phyloP scores from a whole-genome alignment of 2,888 invertebrate genomes.

The Pyrrhia umbra region DNA sequence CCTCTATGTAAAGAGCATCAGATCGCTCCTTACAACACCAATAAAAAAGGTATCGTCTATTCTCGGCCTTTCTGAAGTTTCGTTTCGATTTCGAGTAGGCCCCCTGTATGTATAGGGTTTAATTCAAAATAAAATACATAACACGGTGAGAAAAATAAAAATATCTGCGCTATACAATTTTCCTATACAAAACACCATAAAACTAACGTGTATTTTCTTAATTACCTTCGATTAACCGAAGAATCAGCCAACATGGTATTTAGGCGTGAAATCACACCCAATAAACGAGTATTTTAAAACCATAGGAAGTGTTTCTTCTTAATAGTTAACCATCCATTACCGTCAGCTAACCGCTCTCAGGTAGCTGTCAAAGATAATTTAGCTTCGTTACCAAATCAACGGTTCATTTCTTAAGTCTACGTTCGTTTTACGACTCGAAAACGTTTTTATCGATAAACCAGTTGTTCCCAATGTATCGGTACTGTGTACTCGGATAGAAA shows the following conservation, averaged over 20 bases:
- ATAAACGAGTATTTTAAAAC: slow-evolving; percentile 24
- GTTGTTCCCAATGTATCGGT: slow-evolving; percentile 63
- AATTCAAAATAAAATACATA: too few relatives aligned
- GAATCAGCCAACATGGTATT: neutral
- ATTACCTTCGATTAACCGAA: neutral
- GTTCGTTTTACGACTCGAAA: slow-evolving; percentile 65
- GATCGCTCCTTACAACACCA: too few relatives aligned
- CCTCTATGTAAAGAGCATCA: too few relatives aligned
- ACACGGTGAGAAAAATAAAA: too few relatives aligned
- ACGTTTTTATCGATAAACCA: slow-evolving; percentile 71
- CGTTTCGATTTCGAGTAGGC: too few relatives aligned
- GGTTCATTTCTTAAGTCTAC: slow-evolving; percentile 41
- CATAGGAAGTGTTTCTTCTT: slow-evolving; percentile 43
- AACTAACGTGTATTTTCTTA: neutral
- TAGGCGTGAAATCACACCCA: slow-evolving; percentile 36
- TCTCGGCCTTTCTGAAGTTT: too few relatives aligned
- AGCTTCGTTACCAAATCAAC: slow-evolving; percentile 61
- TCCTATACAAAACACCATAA: too few relatives aligned
- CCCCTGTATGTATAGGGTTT: too few relatives aligned
- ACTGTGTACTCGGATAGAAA: slow-evolving; percentile 45
- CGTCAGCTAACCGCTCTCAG: slow-evolving; percentile 44
- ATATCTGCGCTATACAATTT: too few relatives aligned
- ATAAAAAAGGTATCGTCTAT: too few relatives aligned
- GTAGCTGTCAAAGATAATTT: slow-evolving; percentile 65
- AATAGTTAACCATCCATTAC: slow-evolving; percentile 44